These are phyloP conservation scores for Rhimphoctona megacephalus DNA, from an alignment of 2,888 invertebrate species.

Conservation along the genomic window DNA sequence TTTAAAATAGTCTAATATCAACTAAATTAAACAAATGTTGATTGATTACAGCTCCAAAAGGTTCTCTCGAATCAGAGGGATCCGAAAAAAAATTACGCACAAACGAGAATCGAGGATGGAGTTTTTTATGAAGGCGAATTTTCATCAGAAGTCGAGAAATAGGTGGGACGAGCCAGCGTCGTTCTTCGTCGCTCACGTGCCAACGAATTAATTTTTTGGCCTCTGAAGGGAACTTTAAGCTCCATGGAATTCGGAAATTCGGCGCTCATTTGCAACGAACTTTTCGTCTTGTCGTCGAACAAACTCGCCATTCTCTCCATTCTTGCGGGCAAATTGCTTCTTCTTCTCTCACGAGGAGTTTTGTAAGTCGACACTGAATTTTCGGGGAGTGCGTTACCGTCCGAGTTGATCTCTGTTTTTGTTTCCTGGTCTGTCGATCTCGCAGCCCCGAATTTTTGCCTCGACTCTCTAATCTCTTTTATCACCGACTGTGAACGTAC, in stretches of 20 bases:
- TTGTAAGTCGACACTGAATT: slow-evolving; percentile 32
- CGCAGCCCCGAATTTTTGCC: slow-evolving; percentile 5
- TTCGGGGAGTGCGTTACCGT: slow-evolving; percentile 12
- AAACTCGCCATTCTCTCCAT: slow-evolving; percentile 2
- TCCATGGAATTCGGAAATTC: slow-evolving; percentile 16
- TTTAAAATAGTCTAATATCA: neutral
- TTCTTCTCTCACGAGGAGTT: slow-evolving; percentile 57
- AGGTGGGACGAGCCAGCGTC: slow-evolving; percentile 2
- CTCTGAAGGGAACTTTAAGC: slow-evolving; percentile 18
- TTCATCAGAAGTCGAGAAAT: neutral
- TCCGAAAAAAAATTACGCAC: slow-evolving; percentile 32
- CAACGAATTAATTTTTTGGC: slow-evolving; percentile 35
- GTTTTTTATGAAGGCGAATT: slow-evolving; percentile 1
- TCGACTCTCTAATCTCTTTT: slow-evolving; percentile 2
- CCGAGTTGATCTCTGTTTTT: slow-evolving; percentile 8
- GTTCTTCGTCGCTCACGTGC: slow-evolving; percentile 57
- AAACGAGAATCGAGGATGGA: slow-evolving; percentile 17
- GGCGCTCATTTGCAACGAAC: slow-evolving; percentile 16
- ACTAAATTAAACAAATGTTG: neutral
- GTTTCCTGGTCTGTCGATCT: slow-evolving; percentile 5
- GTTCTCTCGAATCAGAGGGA: neutral
- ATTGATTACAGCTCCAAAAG: slow-evolving; percentile 10
- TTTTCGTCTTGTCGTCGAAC: slow-evolving; percentile 8
- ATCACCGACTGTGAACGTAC: slow-evolving; percentile 39
- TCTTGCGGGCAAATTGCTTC: slow-evolving; percentile 30